Evolutionary conservation across 2,797 vertebrate genomes (phyloP).

Genomic region (Fistularia tabacaria): DNA sequence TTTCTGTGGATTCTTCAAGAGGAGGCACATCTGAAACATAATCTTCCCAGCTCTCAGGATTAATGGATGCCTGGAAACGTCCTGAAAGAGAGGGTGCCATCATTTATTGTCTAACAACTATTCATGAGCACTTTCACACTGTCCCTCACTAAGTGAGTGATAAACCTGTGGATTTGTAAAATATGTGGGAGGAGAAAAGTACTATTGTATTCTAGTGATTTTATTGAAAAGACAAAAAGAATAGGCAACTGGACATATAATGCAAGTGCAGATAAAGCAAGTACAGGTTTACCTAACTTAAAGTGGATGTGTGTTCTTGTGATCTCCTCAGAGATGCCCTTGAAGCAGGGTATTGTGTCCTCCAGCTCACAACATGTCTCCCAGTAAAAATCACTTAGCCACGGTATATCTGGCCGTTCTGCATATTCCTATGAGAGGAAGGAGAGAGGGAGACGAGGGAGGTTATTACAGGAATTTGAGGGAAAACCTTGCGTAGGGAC

Average conservation of each 20-base stretch:
- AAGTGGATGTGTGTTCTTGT: slow-evolving; percentile 45
- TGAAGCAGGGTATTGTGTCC: slow-evolving; percentile 74
- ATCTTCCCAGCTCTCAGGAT: slow-evolving; percentile 60
- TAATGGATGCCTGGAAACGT: slow-evolving; percentile 70
- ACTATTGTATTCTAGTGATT: too few species aligned
- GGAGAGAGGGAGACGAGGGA: background rate
- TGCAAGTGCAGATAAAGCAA: background rate
- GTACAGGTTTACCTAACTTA: slow-evolving; percentile 38
- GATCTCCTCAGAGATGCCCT: slow-evolving; percentile 69
- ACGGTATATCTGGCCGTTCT: slow-evolving; percentile 68
- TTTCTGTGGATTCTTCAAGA: slow-evolving; percentile 9
- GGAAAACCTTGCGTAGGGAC: background rate
- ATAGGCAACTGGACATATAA: background rate
- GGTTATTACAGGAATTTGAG: background rate
- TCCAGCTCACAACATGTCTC: slow-evolving; percentile 77
- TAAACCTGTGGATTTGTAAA: background rate
- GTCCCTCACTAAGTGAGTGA: background rate
- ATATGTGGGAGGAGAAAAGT: background rate
- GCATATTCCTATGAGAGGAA: slow-evolving; percentile 59
- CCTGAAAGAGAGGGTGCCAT: slow-evolving; percentile 45
- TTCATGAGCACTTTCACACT: background rate
- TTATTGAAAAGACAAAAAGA: background rate
- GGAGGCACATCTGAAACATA: slow-evolving; percentile 38
- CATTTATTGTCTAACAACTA: slow-evolving; percentile 6
- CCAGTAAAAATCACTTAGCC: slow-evolving; percentile 74